Base-by-base conservation (phyloP, 2,797 vertebrate genomes). In the Anguilla obscura region DNA sequence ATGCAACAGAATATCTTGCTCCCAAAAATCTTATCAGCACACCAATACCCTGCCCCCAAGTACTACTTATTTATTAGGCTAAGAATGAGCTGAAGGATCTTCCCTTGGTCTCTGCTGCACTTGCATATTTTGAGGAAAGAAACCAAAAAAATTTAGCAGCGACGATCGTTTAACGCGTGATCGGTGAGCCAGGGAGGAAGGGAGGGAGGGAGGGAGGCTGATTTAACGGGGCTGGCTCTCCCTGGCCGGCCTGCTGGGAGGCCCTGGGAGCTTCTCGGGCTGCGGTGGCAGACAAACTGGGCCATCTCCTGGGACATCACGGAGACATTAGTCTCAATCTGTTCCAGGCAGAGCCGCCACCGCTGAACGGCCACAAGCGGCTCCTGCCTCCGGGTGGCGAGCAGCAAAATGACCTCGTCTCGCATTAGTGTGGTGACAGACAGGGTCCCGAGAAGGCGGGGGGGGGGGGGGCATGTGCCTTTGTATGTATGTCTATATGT, bases 241-340 rank as follows among this genome's bases (percentile, higher is more conserved):
- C 54, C 30, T 58, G 9, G 12, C n/a, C n/a, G 33, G n/a, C 83
- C n/a, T 48, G 10, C 16, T 30, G 50, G 48, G 54, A 82, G 50
- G 84, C 71, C 84, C 40, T 1, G 16, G 45, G 27, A 84, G 90
- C 86, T 84, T 86, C 87, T 88, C 85, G 76, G 24, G 66, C 63
- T 56, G 79, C 21, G 52, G 66, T 54, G 16, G 71, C 63, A 40
- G 87, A 88, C 83, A 71, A 40, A 56, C 66, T 33, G 30, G 88
- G 5, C 9, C 71, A 58, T 88, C 89, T 40, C 87, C 85, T 33
- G 90, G 89, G 88, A 92, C 82, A 74, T 58, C 82, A 40, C n/a
- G 86, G 86, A 74, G 86, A 88, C 86, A 87, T 92, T 90, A 87
- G 84, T 92, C 89, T 92, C 87, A 85, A 88, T 92, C 89, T 88